Conservation (phyloP, 37 sponge, comb jelly and placozoan genomes). For the Crambe crambe region DNA sequence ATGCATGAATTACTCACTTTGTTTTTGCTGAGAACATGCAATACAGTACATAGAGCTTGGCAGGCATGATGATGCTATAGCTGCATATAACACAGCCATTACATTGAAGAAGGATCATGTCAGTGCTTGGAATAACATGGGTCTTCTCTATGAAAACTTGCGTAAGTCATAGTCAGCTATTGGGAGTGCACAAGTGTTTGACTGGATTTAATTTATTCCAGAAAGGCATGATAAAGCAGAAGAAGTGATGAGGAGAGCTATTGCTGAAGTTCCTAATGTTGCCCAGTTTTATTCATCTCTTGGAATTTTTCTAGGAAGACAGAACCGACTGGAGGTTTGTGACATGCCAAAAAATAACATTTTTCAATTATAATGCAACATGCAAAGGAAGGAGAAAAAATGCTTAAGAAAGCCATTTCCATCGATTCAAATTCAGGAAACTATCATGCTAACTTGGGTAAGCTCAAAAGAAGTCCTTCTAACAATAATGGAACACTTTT, state of each 20-base stretch:
- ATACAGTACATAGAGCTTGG: constrained; percentile 57
- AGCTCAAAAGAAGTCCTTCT: background rate
- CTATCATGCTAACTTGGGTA: constrained; percentile 72
- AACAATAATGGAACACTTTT: no score
- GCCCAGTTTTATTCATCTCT: constrained; percentile 44
- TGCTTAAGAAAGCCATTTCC: constrained; percentile 41
- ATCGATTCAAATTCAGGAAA: constrained; percentile 34
- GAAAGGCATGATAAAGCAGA: constrained; percentile 57
- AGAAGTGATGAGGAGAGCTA: constrained; percentile 55
- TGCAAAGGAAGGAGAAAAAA: constrained; percentile 53
- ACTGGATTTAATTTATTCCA: no score
- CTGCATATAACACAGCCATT: constrained; percentile 61
- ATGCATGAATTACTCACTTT: background rate
- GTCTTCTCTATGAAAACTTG: constrained; percentile 56
- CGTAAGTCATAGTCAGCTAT: no score
- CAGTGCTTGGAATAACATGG: constrained; percentile 78
- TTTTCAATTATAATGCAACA: background rate
- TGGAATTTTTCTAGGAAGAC: constrained; percentile 65
- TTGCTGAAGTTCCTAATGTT: constrained; percentile 29
- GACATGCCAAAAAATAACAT: background rate
- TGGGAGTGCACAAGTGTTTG: no score
- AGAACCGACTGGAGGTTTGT: constrained; percentile 29
- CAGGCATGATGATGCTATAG: constrained; percentile 30
- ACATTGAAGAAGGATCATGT: constrained; percentile 38
- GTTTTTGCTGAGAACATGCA: background rate